Base-by-base conservation (phyloP, 2,797 vertebrate species). In the Hydrophis major region DNA sequence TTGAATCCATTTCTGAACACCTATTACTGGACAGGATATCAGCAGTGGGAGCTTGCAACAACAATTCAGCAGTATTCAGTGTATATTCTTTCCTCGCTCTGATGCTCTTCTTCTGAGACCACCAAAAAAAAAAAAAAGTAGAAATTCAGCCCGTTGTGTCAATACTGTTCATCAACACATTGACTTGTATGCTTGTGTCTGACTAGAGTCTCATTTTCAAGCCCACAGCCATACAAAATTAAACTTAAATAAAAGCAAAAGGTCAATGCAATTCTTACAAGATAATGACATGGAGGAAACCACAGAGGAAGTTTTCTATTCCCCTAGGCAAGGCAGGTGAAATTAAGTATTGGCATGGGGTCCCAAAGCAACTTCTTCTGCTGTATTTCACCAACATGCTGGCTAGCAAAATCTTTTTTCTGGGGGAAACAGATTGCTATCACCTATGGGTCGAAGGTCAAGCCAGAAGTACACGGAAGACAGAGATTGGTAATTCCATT, bases 201-300 rank as follows among this genome's bases (percentile, higher is more conserved):
- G 22, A 32, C 22, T 69, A 50, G 93, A 92, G 57, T 88, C 4
- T 66, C 53, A 93, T 96, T 91, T 95, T 92, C 89, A 60, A 93
- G 42, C 90, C 28, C 94, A 93, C 91, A 47, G 91, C 16, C 18
- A 63, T 27, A 14, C 91, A 86, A 95, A 95, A 94, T 89, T 88
- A 94, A 95, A 94, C 87, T 94, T 37, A 94, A 91, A 50, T 8
- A 83, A 94, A 96, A 93, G 0, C 32, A 95, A 94, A 94, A 0
- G 27, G 92, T 91, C 93, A 60, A 93, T 94, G 88, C 89, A 92
- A 94, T 90, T 93, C 91, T 92, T 55, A 87, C 94, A 94, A 93
- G 0, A 86, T 53, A 96, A 63, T 89, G 69, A 93, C 93, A 93
- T 61, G 53, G 4, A 7, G 95, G 91, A 95, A 95, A 12, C 74